phyloP scores from a whole-genome alignment of 2,888 invertebrate genomes.

The Xylota sylvarum region DNA sequence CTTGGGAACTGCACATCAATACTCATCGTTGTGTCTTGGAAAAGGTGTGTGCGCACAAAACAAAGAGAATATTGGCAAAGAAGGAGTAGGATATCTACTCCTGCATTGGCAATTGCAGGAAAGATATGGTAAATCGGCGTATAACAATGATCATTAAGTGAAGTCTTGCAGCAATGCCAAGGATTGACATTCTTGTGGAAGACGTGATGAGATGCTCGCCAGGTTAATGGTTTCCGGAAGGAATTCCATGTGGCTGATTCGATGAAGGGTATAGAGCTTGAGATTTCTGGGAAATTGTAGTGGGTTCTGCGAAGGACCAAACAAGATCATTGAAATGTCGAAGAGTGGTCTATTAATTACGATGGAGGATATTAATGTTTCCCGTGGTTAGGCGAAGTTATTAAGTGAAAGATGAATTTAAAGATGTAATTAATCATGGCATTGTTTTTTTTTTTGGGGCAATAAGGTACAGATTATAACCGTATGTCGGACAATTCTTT shows the following conservation, averaged over 20 bases:
- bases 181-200: conserved; percentile 54
- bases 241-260: conserved; percentile 57
- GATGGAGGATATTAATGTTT: conserved; percentile 49
- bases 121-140: conserved; percentile 18
- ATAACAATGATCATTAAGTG: conserved; percentile 63
- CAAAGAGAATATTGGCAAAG: conserved; percentile 4
- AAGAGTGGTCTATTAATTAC: conserved; percentile 60
- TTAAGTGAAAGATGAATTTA: conserved; percentile 16
- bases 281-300: conserved; percentile 50
- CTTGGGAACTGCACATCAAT: conserved; percentile 25
- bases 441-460: background rate
- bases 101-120: conserved; percentile 31
- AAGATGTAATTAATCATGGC: conserved; percentile 43
- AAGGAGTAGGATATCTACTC: background rate
- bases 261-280: conserved; percentile 18
- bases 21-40: conserved; percentile 49
- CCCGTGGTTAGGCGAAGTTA: conserved; percentile 17
- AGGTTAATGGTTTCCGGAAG: conserved; percentile 74
- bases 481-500: too few species aligned
- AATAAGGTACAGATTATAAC: background rate
- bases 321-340: conserved; percentile 48
- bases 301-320: conserved; percentile 50
- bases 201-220: conserved; percentile 47
- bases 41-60: conserved; percentile 15
- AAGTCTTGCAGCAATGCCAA: conserved; percentile 24